Percentiles rank a stretch among this genome's conserved stretches.
phyloP scores from a whole-genome alignment of 2,888 invertebrate genomes.

The Lutraria lutraria region DNA sequence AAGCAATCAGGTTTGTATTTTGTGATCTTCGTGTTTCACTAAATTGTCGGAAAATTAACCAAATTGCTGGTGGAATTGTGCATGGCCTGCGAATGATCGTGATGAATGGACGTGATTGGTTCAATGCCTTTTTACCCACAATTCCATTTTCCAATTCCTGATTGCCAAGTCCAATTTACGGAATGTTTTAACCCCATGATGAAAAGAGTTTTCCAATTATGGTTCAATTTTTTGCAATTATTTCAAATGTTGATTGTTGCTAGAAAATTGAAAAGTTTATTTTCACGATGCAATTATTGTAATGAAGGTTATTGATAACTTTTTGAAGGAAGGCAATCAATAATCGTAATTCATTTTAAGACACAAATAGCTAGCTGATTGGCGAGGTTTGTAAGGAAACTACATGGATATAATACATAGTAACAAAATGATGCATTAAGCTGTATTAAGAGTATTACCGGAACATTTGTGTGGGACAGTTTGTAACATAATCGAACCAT shows the following conservation, averaged over 20 bases:
- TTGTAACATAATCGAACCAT: background rate
- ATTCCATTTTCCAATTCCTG: slow-evolving; percentile 55
- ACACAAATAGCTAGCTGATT: slow-evolving; percentile 39
- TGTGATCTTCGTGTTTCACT: slow-evolving; percentile 50
- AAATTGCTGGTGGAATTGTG: slow-evolving; percentile 54
- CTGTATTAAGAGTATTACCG: background rate
- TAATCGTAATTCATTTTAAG: slow-evolving; percentile 58
- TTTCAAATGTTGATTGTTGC: slow-evolving; percentile 67
- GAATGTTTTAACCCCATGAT: slow-evolving; percentile 55
- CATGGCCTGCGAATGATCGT: slow-evolving; percentile 42
- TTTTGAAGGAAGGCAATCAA: slow-evolving; percentile 57
- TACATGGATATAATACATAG: slow-evolving; percentile 12
- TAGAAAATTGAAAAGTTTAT: slow-evolving; percentile 66
- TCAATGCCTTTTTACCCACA: slow-evolving; percentile 55
- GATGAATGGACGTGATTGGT: slow-evolving; percentile 54
- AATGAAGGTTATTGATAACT: slow-evolving; percentile 66
- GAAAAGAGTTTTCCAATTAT: slow-evolving; percentile 67
- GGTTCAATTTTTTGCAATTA: slow-evolving; percentile 67
- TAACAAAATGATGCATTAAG: slow-evolving; percentile 20
- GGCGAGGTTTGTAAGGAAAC: background rate
- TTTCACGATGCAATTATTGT: slow-evolving; percentile 67
- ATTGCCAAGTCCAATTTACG: slow-evolving; percentile 65
- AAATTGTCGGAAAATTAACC: slow-evolving; percentile 67
- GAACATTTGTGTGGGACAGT: background rate
- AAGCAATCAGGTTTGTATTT: slow-evolving; percentile 64